Evolutionary conservation across 2,113 vertebrate species (phyloP).

Genomic region (Brachypodius melanocephalos): DNA sequence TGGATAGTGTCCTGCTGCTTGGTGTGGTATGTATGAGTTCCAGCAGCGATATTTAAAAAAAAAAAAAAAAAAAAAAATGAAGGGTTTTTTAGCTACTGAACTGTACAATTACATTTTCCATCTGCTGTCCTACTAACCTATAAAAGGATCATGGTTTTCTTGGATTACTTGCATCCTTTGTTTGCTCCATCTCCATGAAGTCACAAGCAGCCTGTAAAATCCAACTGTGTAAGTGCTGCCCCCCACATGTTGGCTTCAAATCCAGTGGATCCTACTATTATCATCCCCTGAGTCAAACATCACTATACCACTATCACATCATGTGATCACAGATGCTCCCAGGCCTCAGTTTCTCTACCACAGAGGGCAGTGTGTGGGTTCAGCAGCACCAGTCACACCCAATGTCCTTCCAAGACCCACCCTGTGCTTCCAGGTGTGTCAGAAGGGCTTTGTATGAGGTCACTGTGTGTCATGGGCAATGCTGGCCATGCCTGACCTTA

Average conservation of each 20-base stretch:
- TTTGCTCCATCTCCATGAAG: not conserved
- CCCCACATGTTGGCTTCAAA: not conserved
- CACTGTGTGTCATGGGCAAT: not conserved
- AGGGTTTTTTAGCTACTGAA: not conserved
- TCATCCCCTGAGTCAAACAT: not conserved
- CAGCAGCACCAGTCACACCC: not conserved
- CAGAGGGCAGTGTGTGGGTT: accelerated
- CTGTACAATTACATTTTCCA: not conserved
- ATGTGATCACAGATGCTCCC: not conserved
- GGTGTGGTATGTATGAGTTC: not conserved
- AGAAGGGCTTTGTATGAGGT: not conserved
- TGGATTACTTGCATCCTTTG: not conserved
- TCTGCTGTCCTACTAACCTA: not conserved
- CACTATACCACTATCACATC: not conserved
- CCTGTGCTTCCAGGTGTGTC: not conserved
- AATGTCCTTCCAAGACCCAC: not conserved
- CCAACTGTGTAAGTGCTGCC: not conserved
- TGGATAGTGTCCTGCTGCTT: not conserved
- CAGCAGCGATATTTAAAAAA: not conserved
- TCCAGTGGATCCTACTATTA: not conserved
- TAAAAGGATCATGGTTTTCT: not conserved
- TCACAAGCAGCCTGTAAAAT: not conserved
- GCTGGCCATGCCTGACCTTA: not conserved
- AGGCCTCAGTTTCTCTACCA: not conserved
- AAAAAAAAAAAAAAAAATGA: no score